Evolutionary conservation across 2,113 vertebrate genomes (phyloP).

Genomic region (Sylvia atricapilla): DNA sequence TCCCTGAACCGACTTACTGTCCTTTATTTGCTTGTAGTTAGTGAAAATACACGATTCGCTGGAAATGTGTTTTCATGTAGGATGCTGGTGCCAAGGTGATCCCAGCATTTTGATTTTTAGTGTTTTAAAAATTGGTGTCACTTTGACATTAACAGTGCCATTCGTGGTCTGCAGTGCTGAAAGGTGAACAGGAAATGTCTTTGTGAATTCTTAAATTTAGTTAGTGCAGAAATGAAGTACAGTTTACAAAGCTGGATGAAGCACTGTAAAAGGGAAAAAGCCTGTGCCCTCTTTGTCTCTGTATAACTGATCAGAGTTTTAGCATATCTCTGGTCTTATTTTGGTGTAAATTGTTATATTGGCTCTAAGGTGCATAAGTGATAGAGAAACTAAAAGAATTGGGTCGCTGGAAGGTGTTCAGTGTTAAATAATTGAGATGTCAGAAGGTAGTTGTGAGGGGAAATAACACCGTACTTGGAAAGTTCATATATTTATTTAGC

Average conservation of each 20-base stretch:
- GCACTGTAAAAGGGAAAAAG: not conserved
- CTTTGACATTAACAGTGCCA: not conserved
- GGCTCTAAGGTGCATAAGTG: not conserved
- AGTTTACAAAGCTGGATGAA: not conserved
- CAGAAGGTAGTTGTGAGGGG: not conserved
- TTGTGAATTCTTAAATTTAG: not conserved
- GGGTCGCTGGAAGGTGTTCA: not conserved
- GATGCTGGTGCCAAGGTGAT: fast-evolving
- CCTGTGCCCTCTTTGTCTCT: not conserved
- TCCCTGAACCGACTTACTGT: not conserved
- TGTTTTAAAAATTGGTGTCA: not conserved
- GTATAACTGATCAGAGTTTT: not conserved
- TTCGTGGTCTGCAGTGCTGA: not conserved
- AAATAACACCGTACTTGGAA: not conserved
- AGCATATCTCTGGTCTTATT: not conserved
- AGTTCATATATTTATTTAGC: not conserved
- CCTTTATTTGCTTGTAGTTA: not conserved
- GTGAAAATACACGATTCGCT: not conserved
- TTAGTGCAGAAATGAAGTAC: not conserved
- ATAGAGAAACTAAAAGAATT: not conserved
- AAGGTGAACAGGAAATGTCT: not conserved
- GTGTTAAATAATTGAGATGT: not conserved
- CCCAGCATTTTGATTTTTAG: not conserved
- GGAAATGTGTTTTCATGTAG: not conserved
- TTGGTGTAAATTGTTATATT: not conserved